Conservation (phyloP, 2,113 vertebrate species). For the Aphelocoma coerulescens region DNA sequence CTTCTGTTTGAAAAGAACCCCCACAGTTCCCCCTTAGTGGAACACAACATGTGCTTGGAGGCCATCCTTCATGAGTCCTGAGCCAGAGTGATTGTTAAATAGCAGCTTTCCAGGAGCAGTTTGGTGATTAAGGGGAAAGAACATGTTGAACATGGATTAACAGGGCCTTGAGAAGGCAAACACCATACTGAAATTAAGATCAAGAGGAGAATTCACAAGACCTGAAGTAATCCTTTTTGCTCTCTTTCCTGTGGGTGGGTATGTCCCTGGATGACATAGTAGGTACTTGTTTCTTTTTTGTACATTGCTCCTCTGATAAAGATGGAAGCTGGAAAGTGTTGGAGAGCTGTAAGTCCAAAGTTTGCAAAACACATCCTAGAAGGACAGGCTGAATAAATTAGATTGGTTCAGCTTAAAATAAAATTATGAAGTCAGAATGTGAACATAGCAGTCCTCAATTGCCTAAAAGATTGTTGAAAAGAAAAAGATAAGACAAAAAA, state of each 20-base stretch:
- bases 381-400: background rate
- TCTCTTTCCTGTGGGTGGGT: background rate
- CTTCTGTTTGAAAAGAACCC: background rate
- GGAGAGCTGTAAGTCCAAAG: background rate
- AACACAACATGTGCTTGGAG: fast-evolving
- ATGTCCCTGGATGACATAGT: background rate
- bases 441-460: background rate
- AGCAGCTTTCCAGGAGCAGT: background rate
- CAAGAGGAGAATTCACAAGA: background rate
- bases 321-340: background rate
- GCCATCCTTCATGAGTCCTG: background rate
- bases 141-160: background rate
- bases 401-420: background rate
- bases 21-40: background rate
- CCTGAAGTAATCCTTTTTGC: background rate
- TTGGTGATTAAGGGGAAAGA: background rate
- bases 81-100: background rate
- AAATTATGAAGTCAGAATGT: background rate
- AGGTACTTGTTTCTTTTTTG: background rate
- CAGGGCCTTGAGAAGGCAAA: background rate
- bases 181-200: background rate
- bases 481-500: background rate
- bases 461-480: background rate
- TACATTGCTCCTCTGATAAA: background rate
- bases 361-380: background rate